A percentile compares a stretch with the other conserved stretches of the same genome.
Evolutionary conservation across 30 jellyfish, hydroid and myxozoan genomes (phyloP).

Genomic region (Aurelia aurita complex sp. Pacific): DNA sequence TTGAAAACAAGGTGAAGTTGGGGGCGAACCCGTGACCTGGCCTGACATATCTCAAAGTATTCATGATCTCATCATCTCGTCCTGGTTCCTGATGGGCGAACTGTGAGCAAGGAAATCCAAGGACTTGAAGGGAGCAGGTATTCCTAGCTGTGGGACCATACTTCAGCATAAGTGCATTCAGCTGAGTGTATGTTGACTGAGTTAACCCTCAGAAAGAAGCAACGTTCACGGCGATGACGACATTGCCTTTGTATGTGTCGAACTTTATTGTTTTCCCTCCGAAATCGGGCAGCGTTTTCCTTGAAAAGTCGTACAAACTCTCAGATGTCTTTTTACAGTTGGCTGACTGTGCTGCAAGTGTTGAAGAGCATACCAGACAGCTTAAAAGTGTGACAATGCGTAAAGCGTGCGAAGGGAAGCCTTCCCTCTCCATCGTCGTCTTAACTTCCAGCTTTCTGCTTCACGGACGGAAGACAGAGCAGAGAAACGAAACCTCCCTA

Average conservation of each 20-base stretch:
- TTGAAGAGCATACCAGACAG: neutral
- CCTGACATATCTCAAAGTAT: slow-evolving; percentile 81
- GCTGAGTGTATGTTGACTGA: slow-evolving; percentile 60
- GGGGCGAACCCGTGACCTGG: slow-evolving; percentile 97
- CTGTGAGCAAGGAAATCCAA: slow-evolving; percentile 84
- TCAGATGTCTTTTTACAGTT: slow-evolving; percentile 21
- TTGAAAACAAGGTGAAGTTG: slow-evolving; percentile 60
- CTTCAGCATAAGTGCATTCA: slow-evolving; percentile 90
- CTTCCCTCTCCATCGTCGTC: neutral
- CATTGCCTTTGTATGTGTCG: slow-evolving; percentile 71
- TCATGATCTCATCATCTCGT: slow-evolving; percentile 74
- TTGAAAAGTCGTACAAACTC: slow-evolving; percentile 42
- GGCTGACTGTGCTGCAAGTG: slow-evolving; percentile 32
- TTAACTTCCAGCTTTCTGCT: too few relatives aligned
- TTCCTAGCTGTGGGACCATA: slow-evolving; percentile 59
- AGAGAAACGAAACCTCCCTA: too few relatives aligned
- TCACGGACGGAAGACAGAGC: too few relatives aligned
- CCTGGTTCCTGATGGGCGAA: slow-evolving; percentile 97
- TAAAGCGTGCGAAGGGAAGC: neutral
- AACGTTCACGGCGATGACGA: slow-evolving; percentile 81
- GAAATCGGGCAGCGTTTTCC: slow-evolving; percentile 60
- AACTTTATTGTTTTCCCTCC: slow-evolving; percentile 53
- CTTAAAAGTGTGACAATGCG: neutral
- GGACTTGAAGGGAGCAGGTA: slow-evolving; percentile 60
- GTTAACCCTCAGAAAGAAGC: slow-evolving; percentile 98